phyloP scores from a whole-genome alignment of 2,888 invertebrate species.

The Euplexia lucipara region DNA sequence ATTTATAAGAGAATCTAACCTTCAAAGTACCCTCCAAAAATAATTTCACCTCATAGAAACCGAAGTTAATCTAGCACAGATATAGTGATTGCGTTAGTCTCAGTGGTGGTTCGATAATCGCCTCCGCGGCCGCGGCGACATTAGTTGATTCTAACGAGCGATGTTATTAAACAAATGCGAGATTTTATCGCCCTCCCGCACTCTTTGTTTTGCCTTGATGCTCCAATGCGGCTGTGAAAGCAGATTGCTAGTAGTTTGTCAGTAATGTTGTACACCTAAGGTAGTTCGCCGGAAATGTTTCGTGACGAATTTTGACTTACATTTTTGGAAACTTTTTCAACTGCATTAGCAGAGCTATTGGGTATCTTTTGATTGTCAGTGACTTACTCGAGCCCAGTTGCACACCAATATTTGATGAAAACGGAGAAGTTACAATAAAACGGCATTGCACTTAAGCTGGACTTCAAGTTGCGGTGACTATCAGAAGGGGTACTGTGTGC shows the following conservation, averaged over 20 bases:
- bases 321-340: background rate
- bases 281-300: constrained; percentile 55
- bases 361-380: too few relatives aligned
- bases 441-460: too few relatives aligned
- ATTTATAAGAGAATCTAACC: too few relatives aligned
- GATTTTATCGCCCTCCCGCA: constrained; percentile 85
- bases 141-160: constrained; percentile 87
- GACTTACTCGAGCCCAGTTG: too few relatives aligned
- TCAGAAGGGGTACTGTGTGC: too few relatives aligned
- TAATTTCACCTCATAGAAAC: constrained; percentile 60
- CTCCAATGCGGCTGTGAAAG: constrained; percentile 79
- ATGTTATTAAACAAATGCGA: constrained; percentile 88
- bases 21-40: background rate
- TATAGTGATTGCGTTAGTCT: constrained; percentile 63
- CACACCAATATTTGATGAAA: too few relatives aligned
- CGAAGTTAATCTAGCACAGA: constrained; percentile 53
- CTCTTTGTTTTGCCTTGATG: constrained; percentile 80
- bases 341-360: too few relatives aligned
- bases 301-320: constrained; percentile 48
- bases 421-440: too few relatives aligned
- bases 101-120: constrained; percentile 76
- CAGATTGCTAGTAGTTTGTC: constrained; percentile 71
- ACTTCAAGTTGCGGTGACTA: too few relatives aligned
- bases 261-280: constrained; percentile 60
- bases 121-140: constrained; percentile 74